Base-by-base conservation (phyloP, 2,888 invertebrate species). In the Amiota communis region DNA sequence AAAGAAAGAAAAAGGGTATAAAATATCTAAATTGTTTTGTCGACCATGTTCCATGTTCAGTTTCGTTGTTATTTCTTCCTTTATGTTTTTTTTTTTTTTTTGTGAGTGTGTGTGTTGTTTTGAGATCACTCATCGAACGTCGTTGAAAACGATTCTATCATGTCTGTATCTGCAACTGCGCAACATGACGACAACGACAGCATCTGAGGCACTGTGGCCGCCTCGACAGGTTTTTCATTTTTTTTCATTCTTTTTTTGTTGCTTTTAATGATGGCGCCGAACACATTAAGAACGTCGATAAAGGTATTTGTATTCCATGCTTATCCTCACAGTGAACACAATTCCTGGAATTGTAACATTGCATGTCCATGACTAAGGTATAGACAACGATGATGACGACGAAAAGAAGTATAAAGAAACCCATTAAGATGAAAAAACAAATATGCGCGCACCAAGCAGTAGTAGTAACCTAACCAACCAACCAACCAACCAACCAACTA, bases 191-290 rank as follows among this genome's bases (percentile, higher is more conserved):
- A 61, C 23, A 61, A 20, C 61, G 46, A 13, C 63, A 36, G 63
- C 36, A 63, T 63, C 63, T 63, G 36, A 63, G 36, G 63, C 46
- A 63, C 46, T 63, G 76, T 71, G 76, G 72, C 51, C 69, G 61
- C 23, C 13, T 17, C 53, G 80, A 81, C 81, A 79, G 83, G 81
- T 81, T 81, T 78, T 23, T 59, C 36, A 36, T 36, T 6, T 36
- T 2, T 36, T 36, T 6, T 36, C 8, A 4, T 36, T 36, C 1
- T 36, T 36, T 36, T 36, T 36, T 36, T 36, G 11, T 61, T 9
- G 13, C 59, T 61, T 81, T 81, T 80, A 82, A 83, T 82, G 81
- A 79, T 83, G 83, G 84, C 83, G 83, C 84, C 84, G 83, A 81
- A 78, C 78, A 77, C 81, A 83, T 84, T 81, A 80, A 81, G 78